phyloP scores from a whole-genome alignment of 2,888 invertebrate genomes.

The Cotesia congregata region DNA sequence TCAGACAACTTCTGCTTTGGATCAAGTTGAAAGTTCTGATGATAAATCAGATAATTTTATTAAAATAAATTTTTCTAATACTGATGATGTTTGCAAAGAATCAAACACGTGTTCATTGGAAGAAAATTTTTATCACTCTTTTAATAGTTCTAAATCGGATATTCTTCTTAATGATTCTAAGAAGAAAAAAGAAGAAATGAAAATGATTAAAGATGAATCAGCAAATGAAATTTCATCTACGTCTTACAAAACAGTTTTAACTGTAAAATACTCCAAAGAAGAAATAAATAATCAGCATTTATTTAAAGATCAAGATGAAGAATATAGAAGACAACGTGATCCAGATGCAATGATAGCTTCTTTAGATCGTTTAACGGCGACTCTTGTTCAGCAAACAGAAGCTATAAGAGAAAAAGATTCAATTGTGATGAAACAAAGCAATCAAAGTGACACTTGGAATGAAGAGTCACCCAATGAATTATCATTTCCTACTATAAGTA shows the following conservation, averaged over 20 bases:
- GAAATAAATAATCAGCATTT: background rate
- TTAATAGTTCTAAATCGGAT: no score
- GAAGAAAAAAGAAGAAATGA: no score
- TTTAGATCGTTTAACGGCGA: slow-evolving; percentile 77
- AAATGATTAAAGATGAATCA: no score
- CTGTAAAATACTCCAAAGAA: background rate
- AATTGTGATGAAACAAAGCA: slow-evolving; percentile 67
- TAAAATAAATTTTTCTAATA: slow-evolving; percentile 27
- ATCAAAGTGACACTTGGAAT: slow-evolving; percentile 81
- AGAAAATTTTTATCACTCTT: no score
- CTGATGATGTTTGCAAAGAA: slow-evolving; percentile 22
- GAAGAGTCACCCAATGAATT: slow-evolving; percentile 85
- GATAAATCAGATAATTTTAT: slow-evolving; percentile 36
- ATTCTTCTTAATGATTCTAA: no score
- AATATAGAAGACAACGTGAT: slow-evolving; percentile 73
- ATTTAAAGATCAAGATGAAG: slow-evolving; percentile 54
- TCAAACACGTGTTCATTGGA: background rate
- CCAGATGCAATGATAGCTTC: slow-evolving; percentile 80
- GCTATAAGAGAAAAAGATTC: slow-evolving; percentile 72
- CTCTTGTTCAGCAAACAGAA: slow-evolving; percentile 77
- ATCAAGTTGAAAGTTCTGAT: slow-evolving; percentile 15
- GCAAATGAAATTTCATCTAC: no score
- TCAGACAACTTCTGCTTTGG: slow-evolving; percentile 31
- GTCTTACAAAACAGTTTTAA: no score
- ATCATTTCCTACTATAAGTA: slow-evolving; percentile 86